Evolutionary conservation across 2,797 vertebrate genomes (phyloP).

Genomic region (Phoebastria nigripes): DNA sequence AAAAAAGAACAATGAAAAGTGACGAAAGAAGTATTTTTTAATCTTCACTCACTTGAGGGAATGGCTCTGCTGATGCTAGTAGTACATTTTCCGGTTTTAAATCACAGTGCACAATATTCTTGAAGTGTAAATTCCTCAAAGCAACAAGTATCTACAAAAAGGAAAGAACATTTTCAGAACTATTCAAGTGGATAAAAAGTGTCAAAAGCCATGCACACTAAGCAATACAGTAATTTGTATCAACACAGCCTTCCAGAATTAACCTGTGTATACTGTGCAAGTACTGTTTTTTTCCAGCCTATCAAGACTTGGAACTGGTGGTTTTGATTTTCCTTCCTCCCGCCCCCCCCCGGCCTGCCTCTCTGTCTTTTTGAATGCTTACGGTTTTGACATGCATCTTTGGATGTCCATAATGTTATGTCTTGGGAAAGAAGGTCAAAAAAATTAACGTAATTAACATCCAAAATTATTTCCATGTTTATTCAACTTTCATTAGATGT

Average conservation of each 20-base stretch:
- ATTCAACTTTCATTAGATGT: not conserved
- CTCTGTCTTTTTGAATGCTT: not conserved
- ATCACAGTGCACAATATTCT: constrained; percentile 99
- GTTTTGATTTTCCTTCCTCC: not conserved
- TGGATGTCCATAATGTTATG: not conserved
- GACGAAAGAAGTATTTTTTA: not conserved
- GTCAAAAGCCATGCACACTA: not conserved
- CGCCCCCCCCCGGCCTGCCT: too few species aligned
- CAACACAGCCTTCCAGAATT: not conserved
- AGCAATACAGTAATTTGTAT: not conserved
- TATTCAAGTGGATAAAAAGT: not conserved
- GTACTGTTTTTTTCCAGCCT: not conserved
- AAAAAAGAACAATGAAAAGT: not conserved
- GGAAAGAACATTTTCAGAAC: not conserved
- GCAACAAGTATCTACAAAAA: constrained; percentile 91
- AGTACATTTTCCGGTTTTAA: constrained; percentile 97
- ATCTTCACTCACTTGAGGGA: constrained; percentile 85
- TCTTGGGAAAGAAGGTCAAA: not conserved
- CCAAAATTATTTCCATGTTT: not conserved
- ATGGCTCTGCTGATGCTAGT: constrained; percentile 93
- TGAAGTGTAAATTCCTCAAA: constrained; percentile 96
- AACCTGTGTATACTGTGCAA: not conserved
- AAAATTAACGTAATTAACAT: not conserved
- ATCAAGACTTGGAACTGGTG: not conserved
- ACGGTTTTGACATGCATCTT: not conserved